Evolutionary conservation across 2,888 invertebrate species (phyloP).

Genomic region (Lasioglossum lativentre): DNA sequence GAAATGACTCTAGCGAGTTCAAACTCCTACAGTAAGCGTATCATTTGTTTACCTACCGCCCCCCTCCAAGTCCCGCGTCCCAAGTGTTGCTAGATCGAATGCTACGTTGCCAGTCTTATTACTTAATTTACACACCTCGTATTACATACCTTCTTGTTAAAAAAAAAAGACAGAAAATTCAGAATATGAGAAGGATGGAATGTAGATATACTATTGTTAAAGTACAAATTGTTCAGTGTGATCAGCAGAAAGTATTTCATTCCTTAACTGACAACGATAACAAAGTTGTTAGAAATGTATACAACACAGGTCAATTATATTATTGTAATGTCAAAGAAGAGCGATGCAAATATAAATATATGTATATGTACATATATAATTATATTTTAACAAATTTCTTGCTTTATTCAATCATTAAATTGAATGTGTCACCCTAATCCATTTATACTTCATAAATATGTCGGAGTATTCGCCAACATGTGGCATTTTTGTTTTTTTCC

Average conservation of each 20-base stretch:
- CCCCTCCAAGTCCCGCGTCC: no score
- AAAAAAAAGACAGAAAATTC: background rate
- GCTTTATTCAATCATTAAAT: no score
- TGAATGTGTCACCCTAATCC: background rate
- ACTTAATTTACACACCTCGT: no score
- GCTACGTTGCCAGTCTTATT: no score
- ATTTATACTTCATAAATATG: background rate
- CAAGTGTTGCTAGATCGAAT: no score
- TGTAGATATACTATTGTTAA: constrained; percentile 61
- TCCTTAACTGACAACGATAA: constrained; percentile 38
- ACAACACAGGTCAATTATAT: constrained; percentile 48
- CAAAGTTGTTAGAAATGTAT: constrained; percentile 49
- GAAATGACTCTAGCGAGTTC: no score
- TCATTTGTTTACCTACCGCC: no score
- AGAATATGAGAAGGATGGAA: constrained; percentile 40
- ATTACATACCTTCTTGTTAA: background rate
- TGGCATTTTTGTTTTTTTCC: no score
- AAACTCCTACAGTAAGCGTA: no score
- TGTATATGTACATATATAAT: constrained; percentile 23
- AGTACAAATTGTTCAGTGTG: constrained; percentile 66
- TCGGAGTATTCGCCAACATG: no score
- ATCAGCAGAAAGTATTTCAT: constrained; percentile 49
- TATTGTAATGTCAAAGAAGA: constrained; percentile 45
- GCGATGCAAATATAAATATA: constrained; percentile 43
- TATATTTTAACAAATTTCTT: constrained; percentile 59